These are phyloP conservation scores for Benthosema pterotum DNA, from an alignment of 2,797 vertebrate genomes.

Conservation along the genomic window DNA sequence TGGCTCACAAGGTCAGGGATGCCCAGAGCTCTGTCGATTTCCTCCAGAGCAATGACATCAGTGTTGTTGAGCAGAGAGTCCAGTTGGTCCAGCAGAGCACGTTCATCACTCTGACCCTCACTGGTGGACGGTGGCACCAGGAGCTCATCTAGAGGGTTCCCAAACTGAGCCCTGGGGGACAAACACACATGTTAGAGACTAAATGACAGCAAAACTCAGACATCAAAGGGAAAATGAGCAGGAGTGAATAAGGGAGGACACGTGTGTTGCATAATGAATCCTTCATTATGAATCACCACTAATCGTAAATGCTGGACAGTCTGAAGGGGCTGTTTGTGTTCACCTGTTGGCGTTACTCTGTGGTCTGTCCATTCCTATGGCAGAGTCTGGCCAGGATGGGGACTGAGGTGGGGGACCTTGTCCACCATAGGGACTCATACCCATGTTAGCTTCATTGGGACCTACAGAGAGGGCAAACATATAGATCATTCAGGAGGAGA, in stretches of 20 bases:
- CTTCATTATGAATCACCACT: no score
- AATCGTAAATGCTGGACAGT: no score
- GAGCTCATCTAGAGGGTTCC: constrained; percentile 89
- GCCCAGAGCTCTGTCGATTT: constrained; percentile 95
- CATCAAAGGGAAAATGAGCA: no score
- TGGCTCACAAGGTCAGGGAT: constrained; percentile 98
- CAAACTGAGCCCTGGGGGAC: constrained; percentile 84
- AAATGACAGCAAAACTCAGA: no score
- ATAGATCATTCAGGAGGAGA: background rate
- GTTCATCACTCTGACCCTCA: constrained; percentile 92
- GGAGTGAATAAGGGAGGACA: no score
- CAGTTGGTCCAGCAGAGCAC: constrained; percentile 92
- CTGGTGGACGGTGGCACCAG: constrained; percentile 85
- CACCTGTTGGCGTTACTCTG: constrained; percentile 85
- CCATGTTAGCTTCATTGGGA: constrained; percentile 84
- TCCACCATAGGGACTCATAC: constrained; percentile 87
- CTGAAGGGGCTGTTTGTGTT: background rate
- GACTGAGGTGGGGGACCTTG: constrained; percentile 84
- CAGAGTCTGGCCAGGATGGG: constrained; percentile 89
- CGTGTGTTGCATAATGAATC: no score
- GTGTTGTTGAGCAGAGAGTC: constrained; percentile 94
- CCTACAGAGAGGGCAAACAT: constrained; percentile 67
- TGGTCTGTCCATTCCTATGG: constrained; percentile 83
- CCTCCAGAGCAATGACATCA: constrained; percentile 91
- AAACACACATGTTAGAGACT: constrained; percentile 3